A percentile compares a stretch with the other conserved stretches of the same genome.
Conservation (phyloP, 2,888 invertebrate species). For the Helleia helle region DNA sequence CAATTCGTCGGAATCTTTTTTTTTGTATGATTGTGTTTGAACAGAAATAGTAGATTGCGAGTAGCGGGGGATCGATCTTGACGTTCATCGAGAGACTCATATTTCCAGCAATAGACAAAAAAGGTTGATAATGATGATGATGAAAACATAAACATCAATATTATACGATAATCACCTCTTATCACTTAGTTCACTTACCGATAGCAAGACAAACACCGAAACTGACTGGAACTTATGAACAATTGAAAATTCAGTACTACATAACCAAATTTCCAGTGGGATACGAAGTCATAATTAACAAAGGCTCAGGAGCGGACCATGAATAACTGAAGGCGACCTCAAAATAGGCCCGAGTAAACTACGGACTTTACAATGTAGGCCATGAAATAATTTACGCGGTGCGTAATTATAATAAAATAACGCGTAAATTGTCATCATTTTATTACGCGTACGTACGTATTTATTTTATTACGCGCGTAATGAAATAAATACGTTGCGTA, state of each 20-base stretch:
- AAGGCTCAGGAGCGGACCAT: constrained; percentile 45
- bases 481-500: background rate
- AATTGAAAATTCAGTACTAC: constrained; percentile 32
- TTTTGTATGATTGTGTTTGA: no score
- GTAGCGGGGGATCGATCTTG: no score
- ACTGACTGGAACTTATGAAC: background rate
- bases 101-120: no score
- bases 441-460: no score
- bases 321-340: constrained; percentile 36
- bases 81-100: no score
- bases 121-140: no score
- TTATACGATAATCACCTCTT: no score
- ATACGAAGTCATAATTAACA: constrained; percentile 60
- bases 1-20: no score
- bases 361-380: constrained; percentile 25
- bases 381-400: constrained; percentile 12
- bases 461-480: background rate
- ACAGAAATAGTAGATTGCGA: no score
- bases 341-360: constrained; percentile 33
- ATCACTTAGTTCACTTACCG: no score
- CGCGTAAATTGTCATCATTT: background rate
- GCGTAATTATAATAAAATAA: constrained; percentile 6
- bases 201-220: no score
- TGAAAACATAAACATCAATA: no score
- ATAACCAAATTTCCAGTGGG: constrained; percentile 47